Evolutionary conservation across 2,797 vertebrate species (phyloP).

Genomic region (Podarcis lilfordi): DNA sequence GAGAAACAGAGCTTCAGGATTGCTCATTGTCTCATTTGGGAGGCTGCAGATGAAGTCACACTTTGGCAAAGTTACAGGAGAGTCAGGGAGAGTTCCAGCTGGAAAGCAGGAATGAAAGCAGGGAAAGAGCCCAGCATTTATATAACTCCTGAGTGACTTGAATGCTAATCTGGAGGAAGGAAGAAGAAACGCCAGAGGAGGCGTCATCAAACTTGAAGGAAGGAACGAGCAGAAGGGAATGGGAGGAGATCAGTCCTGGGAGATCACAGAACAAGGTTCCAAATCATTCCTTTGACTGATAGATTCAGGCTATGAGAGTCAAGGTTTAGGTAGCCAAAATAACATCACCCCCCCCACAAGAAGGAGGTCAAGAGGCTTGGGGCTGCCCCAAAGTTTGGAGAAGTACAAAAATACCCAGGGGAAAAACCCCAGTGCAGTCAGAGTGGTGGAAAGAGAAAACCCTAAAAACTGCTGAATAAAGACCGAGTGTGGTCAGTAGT

Average conservation of each 20-base stretch:
- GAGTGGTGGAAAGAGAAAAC: no score
- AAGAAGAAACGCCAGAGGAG: background rate
- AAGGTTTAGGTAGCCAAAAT: no score
- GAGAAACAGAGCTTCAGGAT: rapidly evolving
- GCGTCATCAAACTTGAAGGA: no score
- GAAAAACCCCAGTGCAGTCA: no score
- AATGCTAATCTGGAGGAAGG: background rate
- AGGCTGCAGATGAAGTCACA: background rate
- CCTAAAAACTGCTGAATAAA: no score
- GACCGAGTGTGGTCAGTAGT: no score
- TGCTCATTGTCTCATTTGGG: background rate
- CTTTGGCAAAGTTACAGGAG: background rate
- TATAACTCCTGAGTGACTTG: background rate
- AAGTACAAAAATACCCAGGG: background rate
- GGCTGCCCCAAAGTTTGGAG: no score
- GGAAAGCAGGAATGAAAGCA: background rate
- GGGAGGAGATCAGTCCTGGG: no score
- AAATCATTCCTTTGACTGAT: background rate
- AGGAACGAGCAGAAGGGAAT: background rate
- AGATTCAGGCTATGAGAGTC: no score
- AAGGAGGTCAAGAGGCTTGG: no score
- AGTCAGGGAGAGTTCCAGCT: background rate
- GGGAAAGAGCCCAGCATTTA: background rate
- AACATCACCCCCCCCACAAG: no score
- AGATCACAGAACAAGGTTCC: no score